These are phyloP conservation scores for Aegypius monachus DNA, from an alignment of 2,113 vertebrate species.

Conservation along the genomic window DNA sequence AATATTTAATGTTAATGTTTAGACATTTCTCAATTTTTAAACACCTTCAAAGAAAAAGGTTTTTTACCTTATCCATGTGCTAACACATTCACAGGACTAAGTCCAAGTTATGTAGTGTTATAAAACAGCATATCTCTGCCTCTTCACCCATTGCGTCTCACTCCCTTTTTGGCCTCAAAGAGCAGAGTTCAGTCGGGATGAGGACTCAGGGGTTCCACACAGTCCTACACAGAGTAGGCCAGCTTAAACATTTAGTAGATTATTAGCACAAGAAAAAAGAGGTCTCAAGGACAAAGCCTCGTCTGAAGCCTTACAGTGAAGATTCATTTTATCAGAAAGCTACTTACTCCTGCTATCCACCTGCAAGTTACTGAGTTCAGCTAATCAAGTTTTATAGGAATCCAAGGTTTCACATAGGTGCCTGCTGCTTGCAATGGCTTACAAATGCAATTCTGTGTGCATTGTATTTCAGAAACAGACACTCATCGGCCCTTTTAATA, in stretches of 20 bases:
- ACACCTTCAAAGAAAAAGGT: background rate
- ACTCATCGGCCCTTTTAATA: background rate
- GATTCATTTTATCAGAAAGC: background rate
- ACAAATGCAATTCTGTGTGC: background rate
- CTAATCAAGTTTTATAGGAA: background rate
- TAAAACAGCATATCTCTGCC: background rate
- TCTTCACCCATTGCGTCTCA: background rate
- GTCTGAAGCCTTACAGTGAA: background rate
- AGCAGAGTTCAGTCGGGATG: constrained; percentile 13
- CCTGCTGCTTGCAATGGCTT: background rate
- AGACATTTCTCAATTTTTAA: constrained; percentile 23
- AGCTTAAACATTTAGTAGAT: background rate
- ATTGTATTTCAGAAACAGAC: background rate
- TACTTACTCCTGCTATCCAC: background rate
- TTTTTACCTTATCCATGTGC: background rate
- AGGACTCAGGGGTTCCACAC: background rate
- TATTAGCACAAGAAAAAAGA: background rate
- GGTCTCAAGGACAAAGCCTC: background rate
- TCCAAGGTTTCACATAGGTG: background rate
- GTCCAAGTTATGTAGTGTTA: background rate
- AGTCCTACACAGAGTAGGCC: background rate
- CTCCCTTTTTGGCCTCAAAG: background rate
- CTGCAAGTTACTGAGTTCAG: background rate
- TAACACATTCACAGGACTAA: constrained; percentile 37
- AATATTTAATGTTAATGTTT: constrained; percentile 15